Conservation (phyloP, 2,888 invertebrate species). For the Microplitis manilae region DNA sequence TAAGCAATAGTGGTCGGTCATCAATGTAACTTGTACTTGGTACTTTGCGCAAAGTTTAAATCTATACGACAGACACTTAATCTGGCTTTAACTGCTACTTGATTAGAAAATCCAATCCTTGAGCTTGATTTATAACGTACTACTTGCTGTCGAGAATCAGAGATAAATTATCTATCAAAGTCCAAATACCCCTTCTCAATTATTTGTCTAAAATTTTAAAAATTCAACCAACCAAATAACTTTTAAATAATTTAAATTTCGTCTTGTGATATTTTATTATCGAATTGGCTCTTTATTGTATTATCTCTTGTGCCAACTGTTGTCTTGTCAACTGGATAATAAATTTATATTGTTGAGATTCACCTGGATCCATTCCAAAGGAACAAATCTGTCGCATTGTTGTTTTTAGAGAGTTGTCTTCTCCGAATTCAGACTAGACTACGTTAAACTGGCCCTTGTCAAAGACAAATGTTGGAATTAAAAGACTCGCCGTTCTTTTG, state of each 20-base stretch:
- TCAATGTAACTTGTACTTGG: conserved; percentile 55
- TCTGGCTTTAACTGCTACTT: conserved; percentile 68
- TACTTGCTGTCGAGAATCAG: background rate
- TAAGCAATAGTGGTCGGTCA: conserved; percentile 60
- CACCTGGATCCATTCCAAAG: conserved; percentile 43
- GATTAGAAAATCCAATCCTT: conserved; percentile 65
- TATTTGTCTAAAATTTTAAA: background rate
- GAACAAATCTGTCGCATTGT: conserved; percentile 22
- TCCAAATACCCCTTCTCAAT: background rate
- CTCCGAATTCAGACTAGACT: conserved; percentile 10
- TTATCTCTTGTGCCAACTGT: background rate
- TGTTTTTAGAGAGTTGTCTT: conserved; percentile 11
- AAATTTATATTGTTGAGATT: conserved; percentile 38
- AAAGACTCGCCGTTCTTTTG: conserved; percentile 43
- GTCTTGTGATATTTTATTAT: conserved; percentile 2
- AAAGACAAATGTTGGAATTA: conserved; percentile 55
- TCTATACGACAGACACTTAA: conserved; percentile 65
- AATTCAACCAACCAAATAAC: background rate
- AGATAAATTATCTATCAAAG: background rate
- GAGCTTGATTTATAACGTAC: conserved; percentile 61
- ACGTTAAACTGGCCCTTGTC: conserved; percentile 41
- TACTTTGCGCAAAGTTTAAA: conserved; percentile 57
- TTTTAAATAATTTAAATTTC: too few species aligned
- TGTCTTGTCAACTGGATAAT: conserved; percentile 23
- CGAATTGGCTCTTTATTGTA: background rate